These are phyloP conservation scores for Stramonita haemastoma DNA, from an alignment of 2,888 invertebrate genomes.

Conservation along the genomic window DNA sequence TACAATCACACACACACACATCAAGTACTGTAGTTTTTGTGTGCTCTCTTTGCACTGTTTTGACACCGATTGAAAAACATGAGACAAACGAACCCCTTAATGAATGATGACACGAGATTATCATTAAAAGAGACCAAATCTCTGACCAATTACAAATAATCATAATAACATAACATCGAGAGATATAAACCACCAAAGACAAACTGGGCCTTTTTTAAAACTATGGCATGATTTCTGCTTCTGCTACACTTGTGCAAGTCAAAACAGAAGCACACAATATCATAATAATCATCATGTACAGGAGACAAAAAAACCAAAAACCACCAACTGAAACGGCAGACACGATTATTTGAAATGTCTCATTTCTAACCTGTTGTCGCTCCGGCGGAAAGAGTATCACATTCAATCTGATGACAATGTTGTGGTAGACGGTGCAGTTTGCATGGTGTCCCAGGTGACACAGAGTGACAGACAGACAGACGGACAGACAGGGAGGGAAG, in stretches of 20 bases:
- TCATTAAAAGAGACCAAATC: background rate
- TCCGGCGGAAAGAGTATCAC: constrained; percentile 23
- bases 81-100: too few species aligned
- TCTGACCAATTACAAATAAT: background rate
- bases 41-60: background rate
- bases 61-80: background rate
- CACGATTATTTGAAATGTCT: background rate
- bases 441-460: constrained; percentile 19
- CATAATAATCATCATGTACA: background rate
- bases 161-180: background rate
- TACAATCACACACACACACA: background rate
- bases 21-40: too few species aligned
- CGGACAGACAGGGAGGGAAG: background rate
- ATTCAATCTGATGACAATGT: background rate
- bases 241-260: background rate
- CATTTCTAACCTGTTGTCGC: background rate
- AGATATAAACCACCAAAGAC: background rate
- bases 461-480: constrained; percentile 13
- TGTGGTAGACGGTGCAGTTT: constrained; percentile 22
- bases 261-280: background rate
- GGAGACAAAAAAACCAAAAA: background rate
- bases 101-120: too few species aligned
- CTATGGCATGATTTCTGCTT: background rate
- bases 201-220: background rate
- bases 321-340: background rate